Conservation (phyloP, 2,888 invertebrate species). For the Piscicola geometra region DNA sequence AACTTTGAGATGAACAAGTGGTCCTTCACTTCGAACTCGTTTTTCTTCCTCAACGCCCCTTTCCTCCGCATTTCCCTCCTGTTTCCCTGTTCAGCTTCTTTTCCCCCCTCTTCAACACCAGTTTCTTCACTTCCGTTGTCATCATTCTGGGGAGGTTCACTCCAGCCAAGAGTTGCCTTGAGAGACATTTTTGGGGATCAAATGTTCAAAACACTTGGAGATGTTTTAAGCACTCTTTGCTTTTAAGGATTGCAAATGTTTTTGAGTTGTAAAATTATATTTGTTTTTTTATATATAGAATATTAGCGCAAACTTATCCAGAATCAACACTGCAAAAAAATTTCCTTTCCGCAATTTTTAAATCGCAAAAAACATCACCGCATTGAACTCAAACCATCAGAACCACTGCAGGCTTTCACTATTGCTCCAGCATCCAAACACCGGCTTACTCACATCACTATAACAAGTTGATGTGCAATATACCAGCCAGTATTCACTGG, state of each 20-base stretch:
- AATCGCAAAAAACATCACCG: not conserved
- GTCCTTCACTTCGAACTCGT: constrained; percentile 96
- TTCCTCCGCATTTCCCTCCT: constrained; percentile 5
- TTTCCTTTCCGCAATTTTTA: not conserved
- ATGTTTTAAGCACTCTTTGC: too few species aligned
- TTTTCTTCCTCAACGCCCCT: constrained; percentile 98
- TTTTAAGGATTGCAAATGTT: too few species aligned
- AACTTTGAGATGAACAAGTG: constrained; percentile 98
- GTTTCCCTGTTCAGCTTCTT: not conserved
- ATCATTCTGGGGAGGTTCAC: not conserved
- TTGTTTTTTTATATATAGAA: too few species aligned
- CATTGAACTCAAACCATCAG: not conserved
- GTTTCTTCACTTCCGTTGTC: not conserved
- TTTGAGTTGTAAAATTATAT: too few species aligned
- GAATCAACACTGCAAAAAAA: too few species aligned
- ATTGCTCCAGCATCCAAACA: not conserved
- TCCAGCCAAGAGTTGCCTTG: not conserved
- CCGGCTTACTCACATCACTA: not conserved
- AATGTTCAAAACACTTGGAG: too few species aligned
- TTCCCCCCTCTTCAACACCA: not conserved
- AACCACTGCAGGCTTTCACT: not conserved
- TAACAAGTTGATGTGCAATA: not conserved
- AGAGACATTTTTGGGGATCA: too few species aligned
- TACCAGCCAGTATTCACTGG: too few species aligned
- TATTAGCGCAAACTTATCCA: too few species aligned